phyloP scores from a whole-genome alignment of 2,888 invertebrate genomes.

The Idaea aversata region DNA sequence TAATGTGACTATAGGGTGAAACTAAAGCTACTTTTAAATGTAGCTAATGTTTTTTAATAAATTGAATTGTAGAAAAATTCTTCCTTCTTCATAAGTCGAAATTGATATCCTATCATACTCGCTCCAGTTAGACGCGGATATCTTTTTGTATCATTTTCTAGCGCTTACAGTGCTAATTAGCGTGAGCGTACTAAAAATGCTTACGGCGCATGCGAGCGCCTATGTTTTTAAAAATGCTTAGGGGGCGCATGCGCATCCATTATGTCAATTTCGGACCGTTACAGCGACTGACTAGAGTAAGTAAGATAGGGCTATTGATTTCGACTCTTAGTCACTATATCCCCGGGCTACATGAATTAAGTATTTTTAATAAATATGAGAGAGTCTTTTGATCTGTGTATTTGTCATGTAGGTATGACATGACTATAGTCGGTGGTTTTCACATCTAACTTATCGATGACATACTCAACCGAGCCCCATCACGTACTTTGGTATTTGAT shows the following conservation, averaged over 20 bases:
- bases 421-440: constrained; percentile 44
- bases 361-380: not conserved
- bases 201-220: too few relatives aligned
- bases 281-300: too few relatives aligned
- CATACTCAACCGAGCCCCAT: constrained; percentile 86
- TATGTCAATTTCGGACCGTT: too few relatives aligned
- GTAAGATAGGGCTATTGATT: too few relatives aligned
- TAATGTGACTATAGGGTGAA: not conserved
- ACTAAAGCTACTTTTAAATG: not conserved
- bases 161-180: too few relatives aligned
- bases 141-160: too few relatives aligned
- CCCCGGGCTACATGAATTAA: not conserved
- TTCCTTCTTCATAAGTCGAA: too few relatives aligned
- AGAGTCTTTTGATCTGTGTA: constrained; percentile 10
- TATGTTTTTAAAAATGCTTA: too few relatives aligned
- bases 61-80: not conserved
- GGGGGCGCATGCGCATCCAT: too few relatives aligned
- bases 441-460: constrained; percentile 28
- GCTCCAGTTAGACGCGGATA: too few relatives aligned
- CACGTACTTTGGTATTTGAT: constrained; percentile 92
- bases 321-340: not conserved
- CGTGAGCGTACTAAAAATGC: too few relatives aligned
- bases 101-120: too few relatives aligned
- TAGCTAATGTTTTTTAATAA: not conserved
- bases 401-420: constrained; percentile 21